Conservation (phyloP, 1,140 invertebrate species). For the Anastrepha obliqua region DNA sequence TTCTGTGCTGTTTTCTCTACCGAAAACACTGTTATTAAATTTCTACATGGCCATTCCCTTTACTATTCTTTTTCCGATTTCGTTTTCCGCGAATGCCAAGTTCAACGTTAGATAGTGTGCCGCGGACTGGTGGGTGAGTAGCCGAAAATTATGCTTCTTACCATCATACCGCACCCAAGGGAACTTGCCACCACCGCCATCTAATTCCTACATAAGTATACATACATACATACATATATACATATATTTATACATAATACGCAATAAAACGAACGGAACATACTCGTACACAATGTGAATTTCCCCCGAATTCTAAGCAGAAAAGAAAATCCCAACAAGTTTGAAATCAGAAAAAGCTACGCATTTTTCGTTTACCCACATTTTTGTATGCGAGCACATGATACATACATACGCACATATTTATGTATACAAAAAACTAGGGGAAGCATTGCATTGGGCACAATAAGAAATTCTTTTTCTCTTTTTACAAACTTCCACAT, state of each 20-base stretch:
- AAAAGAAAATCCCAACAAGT: slow-evolving; percentile 33
- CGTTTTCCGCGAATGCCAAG: slow-evolving; percentile 61
- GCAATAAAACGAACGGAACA: slow-evolving; percentile 22
- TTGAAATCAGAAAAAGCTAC: slow-evolving; percentile 62
- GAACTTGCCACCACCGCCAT: neutral
- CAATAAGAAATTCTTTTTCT: neutral
- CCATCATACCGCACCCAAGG: slow-evolving; percentile 13
- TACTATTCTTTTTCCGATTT: neutral
- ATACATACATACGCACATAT: neutral
- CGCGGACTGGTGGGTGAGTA: slow-evolving; percentile 71
- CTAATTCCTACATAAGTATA: neutral
- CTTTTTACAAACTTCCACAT: too few species aligned
- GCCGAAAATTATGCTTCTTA: slow-evolving; percentile 63
- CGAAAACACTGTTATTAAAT: too few species aligned
- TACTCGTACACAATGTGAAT: slow-evolving; percentile 54
- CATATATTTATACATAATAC: neutral
- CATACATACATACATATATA: slow-evolving; percentile 22
- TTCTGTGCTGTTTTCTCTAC: neutral
- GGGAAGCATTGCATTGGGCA: neutral
- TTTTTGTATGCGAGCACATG: neutral
- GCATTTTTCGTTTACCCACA: slow-evolving; percentile 11
- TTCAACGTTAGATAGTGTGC: slow-evolving; percentile 66
- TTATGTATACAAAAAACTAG: neutral
- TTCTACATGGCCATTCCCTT: neutral
- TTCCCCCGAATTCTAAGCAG: slow-evolving; percentile 59